Evolutionary conservation across 2,797 vertebrate genomes (phyloP), one percentile per base, ranked within the genome.

Genomic region (Champsocephalus gunnari): DNA sequence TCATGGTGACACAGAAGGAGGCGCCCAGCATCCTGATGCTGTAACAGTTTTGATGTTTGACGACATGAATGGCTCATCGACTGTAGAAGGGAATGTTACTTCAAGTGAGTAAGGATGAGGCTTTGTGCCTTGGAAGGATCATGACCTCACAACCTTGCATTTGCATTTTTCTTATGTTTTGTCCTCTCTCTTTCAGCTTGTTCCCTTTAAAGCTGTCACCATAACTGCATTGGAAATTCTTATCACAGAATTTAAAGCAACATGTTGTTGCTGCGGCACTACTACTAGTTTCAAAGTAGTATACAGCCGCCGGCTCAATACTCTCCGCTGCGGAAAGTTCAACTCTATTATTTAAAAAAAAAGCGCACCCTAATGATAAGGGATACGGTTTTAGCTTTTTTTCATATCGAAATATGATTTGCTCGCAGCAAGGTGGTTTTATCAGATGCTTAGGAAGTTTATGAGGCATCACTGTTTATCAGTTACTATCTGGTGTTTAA

Each of bases 401-500:
- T 28, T 28, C 24, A 28, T 28, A 28, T 75, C 80, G n/a, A 74
- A 83, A 82, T 61, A 43, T 66, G 61, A 86, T 71, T 71, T 55
- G 45, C 61, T 74, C 3, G 41, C 72, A 71, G 73, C 47, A 13
- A 68, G 34, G 19, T 32, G 56, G 77, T 50, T 85, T 77, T 80
- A 84, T 89, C 85, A 72, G 87, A 90, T 83, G 58, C 69, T 87
- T 67, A 16, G 72, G 34, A 85, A 66, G 73, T 88, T 92, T 86
- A 91, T 83, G 80, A 86, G 69, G 71, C 84, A 32, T 77, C 67
- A 53, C 81, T 86, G 82, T 92, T 90, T 84, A 87, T 91, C 88
- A 83, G 77, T 69, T 60, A 62, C 65, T 81, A 84, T 90, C 81
- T 76, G 77, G 71, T 82, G 84, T 90, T 89, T 76, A 87, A 81